Percentiles rank a stretch among this genome's conserved stretches.
phyloP scores from a whole-genome alignment of 1,140 invertebrate genomes.

The Neocloeon triangulifer region DNA sequence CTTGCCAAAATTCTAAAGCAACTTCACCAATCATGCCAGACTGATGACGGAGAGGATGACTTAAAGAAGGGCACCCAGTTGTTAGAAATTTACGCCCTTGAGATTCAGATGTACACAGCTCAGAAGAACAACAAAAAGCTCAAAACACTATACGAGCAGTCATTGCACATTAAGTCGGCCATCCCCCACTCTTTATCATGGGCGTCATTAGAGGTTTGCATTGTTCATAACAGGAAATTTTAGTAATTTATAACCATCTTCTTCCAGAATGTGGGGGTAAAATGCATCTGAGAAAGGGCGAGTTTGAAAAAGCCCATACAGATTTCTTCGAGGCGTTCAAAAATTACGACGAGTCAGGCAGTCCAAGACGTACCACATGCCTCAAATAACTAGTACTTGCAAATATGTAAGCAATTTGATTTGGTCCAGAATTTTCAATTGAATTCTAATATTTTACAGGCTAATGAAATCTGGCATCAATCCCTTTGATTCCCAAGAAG shows the following conservation, averaged over 20 bases:
- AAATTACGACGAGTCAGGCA: constrained; percentile 99
- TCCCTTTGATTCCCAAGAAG: constrained; percentile 99
- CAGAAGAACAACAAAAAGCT: constrained; percentile 99
- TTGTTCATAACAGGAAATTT: not conserved
- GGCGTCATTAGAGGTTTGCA: constrained; percentile 82
- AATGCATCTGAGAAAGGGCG: constrained; percentile 96
- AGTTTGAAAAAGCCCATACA: constrained; percentile 97
- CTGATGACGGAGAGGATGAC: constrained; percentile 98
- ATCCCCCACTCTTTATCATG: constrained; percentile 99
- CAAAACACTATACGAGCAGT: constrained; percentile 95
- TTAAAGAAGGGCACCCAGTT: constrained; percentile 96
- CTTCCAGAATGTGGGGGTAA: constrained; percentile 94
- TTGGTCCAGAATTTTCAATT: constrained; percentile 2
- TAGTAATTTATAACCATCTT: constrained; percentile 7
- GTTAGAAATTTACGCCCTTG: constrained; percentile 94
- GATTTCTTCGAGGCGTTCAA: constrained; percentile 99
- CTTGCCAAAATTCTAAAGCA: constrained; percentile 93
- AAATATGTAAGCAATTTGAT: constrained; percentile 67
- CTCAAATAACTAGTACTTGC: constrained; percentile 96
- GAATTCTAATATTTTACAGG: constrained; percentile 39
- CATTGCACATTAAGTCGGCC: constrained; percentile 94
- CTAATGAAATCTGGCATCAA: constrained; percentile 99
- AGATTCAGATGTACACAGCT: constrained; percentile 99
- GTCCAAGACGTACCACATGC: constrained; percentile 86
- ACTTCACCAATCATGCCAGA: constrained; percentile 93